Conservation (phyloP, 2,888 invertebrate genomes). For the Plebejus anna region DNA sequence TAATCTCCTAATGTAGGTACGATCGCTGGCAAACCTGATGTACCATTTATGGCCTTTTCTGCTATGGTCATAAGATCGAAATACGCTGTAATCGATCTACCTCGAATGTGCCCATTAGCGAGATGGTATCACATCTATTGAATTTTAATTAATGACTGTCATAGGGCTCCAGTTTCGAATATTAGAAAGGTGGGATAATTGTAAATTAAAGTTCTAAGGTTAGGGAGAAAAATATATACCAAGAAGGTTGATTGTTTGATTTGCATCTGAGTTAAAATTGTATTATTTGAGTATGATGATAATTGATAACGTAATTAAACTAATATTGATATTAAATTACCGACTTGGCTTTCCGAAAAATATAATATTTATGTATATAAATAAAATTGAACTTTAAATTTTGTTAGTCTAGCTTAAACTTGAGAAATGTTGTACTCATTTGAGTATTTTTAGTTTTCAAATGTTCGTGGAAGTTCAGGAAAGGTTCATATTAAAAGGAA, state of each 20-base stretch:
- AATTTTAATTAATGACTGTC: conserved; percentile 23
- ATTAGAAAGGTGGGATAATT: not conserved
- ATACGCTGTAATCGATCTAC: not conserved
- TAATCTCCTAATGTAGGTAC: conserved; percentile 40
- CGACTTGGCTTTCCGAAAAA: too few species aligned
- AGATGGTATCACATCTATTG: conserved; percentile 37
- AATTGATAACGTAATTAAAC: too few species aligned
- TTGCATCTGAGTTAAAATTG: not conserved
- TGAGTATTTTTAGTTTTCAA: too few species aligned
- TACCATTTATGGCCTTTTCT: not conserved
- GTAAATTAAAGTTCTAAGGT: not conserved
- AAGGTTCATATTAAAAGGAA: too few species aligned
- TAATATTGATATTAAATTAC: too few species aligned
- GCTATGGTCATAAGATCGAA: not conserved
- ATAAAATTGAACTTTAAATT: too few species aligned
- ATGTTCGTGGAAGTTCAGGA: too few species aligned
- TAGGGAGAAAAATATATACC: not conserved
- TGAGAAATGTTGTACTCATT: too few species aligned
- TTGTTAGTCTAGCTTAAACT: too few species aligned
- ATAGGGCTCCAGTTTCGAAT: not conserved
- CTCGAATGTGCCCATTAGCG: conserved; percentile 37
- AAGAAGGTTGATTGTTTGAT: not conserved
- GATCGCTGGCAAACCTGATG: not conserved
- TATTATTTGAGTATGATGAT: too few species aligned
- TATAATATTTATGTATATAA: too few species aligned